Base-by-base conservation (phyloP, 2,113 vertebrate species). In the Sclerurus mexicanus region DNA sequence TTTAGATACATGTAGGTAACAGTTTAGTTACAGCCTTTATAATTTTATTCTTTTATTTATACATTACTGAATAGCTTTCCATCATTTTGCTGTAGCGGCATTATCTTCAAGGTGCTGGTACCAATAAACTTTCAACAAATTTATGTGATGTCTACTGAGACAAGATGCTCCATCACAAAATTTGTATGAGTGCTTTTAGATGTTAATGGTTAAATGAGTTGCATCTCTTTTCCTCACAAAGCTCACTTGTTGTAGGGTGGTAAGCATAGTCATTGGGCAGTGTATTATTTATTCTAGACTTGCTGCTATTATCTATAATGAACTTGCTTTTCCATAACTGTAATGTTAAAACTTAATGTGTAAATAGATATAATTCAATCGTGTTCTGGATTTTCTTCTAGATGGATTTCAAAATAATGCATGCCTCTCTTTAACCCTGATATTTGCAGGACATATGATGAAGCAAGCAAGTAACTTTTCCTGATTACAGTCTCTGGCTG, bases 281-380 rank as follows among this genome's bases (percentile, higher is more conserved):
- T 27, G 22, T 23, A 68, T 44, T 91, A 72, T 42, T 64, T 83
- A 42, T 56, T 20, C 27, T 40, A 47, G 6, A 39, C 19, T 81
- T 90, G 7, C 8, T 47, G 5, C 63, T 85, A 46, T 25, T 44
- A 52, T 27, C 20, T 58, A 11, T 44, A 59, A 62, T 23, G 18
- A 87, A 6, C 8, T 91, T 2, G 0, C 6, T 22, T 71, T 77
- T 15, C 6, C 10, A 4, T 9, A 46, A 1, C 3, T 30, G 10
- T 12, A 71, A 3, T 21, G 3, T 53, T 67, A 46, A 86, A 85
- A 44, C 1, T 33, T 58, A 37, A 31, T 20, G 7, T 67, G 30
- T 20, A 75, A 47, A 82, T 16, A 89, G 10, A 63, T 12, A 39
- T 7, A 85, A 64, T 35, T 69, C 6, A 52, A 3, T 58, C 5